phyloP scores from a whole-genome alignment of 2,113 vertebrate genomes.

The Porphyrio hochstetteri region DNA sequence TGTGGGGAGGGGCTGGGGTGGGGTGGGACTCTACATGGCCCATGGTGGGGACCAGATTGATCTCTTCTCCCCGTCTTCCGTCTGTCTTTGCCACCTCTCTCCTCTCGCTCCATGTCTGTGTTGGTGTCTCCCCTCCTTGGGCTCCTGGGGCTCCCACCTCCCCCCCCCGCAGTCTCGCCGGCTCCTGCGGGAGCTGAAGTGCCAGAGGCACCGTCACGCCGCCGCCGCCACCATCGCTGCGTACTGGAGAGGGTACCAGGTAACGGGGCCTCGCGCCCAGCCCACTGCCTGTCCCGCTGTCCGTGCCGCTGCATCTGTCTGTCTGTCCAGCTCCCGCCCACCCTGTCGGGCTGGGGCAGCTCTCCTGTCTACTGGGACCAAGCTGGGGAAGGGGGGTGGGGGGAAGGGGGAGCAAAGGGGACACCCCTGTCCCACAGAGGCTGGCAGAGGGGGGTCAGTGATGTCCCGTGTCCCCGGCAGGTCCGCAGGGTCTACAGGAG shows the following conservation, averaged over 20 bases:
- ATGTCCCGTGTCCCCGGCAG: not conserved
- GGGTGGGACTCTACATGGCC: fast-evolving
- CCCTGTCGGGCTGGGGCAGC: not conserved
- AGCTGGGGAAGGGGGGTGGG: not conserved
- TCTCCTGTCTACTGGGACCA: not conserved
- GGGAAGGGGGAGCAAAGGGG: fast-evolving
- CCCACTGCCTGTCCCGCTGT: not conserved
- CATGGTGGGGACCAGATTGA: not conserved
- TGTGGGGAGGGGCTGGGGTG: fast-evolving
- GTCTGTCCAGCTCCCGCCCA: not conserved
- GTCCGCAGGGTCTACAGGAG: slow-evolving; percentile 72
- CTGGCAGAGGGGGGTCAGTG: fast-evolving
- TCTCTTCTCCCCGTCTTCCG: not conserved
- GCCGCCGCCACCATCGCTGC: slow-evolving; percentile 58
- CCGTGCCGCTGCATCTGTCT: not conserved
- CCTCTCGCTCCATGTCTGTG: not conserved
- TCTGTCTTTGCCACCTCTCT: not conserved
- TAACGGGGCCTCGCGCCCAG: not conserved
- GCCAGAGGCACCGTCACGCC: not conserved
- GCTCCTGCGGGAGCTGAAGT: slow-evolving; percentile 57
- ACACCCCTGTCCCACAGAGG: fast-evolving
- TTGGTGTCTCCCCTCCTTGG: not conserved
- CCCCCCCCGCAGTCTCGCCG: slow-evolving; percentile 36
- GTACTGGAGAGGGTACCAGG: slow-evolving; percentile 60
- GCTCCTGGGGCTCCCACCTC: not conserved